Conservation (phyloP, 2,113 vertebrate species). For the Rhinopomastus cyanomelas region DNA sequence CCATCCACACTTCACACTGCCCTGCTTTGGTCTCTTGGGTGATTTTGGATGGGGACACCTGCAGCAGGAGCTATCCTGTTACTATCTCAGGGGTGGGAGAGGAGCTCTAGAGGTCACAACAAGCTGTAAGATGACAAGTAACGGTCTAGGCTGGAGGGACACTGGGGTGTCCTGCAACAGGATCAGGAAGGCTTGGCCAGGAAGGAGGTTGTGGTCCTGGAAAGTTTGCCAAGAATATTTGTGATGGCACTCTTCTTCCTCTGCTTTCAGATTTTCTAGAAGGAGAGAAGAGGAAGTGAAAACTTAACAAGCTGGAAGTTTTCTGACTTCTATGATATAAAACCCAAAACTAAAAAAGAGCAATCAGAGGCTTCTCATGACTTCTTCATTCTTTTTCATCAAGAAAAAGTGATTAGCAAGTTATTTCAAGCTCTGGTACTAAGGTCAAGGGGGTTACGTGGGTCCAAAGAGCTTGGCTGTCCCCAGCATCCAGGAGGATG, state of each 20-base stretch:
- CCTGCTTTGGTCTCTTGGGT: neutral
- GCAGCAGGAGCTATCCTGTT: accelerated
- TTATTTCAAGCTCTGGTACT: constrained; percentile 41
- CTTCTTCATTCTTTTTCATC: constrained; percentile 32
- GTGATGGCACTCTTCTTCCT: neutral
- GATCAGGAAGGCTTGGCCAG: neutral
- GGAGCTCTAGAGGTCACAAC: neutral
- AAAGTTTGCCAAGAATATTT: neutral
- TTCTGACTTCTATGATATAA: constrained; percentile 31
- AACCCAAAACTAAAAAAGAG: neutral
- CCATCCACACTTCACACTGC: neutral
- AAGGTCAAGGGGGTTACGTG: neutral
- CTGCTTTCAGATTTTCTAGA: neutral
- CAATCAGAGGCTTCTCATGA: constrained; percentile 40
- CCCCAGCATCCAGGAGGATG: neutral
- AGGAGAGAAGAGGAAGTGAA: neutral
- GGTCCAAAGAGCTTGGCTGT: neutral
- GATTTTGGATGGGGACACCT: neutral
- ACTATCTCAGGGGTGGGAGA: neutral
- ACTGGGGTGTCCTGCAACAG: accelerated
- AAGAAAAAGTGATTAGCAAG: constrained; percentile 43
- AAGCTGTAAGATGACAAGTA: neutral
- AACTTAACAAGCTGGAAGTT: constrained; percentile 6
- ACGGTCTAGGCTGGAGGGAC: neutral
- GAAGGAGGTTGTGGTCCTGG: neutral